Base-by-base conservation (phyloP, 2,797 vertebrate species). In the Martes flavigula region DNA sequence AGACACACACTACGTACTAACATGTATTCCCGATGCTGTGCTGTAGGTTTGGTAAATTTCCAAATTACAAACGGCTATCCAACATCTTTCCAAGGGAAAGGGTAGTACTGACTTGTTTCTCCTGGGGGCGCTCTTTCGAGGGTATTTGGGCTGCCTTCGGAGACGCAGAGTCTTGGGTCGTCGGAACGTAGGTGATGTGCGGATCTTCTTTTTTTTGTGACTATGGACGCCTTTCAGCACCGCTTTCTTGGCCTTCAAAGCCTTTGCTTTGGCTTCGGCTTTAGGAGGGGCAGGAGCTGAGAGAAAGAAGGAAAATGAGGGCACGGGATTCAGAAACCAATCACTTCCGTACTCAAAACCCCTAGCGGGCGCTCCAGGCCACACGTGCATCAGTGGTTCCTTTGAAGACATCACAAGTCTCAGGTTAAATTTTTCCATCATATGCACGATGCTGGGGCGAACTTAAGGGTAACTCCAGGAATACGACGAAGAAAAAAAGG, bases 231-330 rank as follows among this genome's bases (percentile, higher is more conserved):
- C 99, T 98, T 99, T 99, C 66, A 99, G 98, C 54, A 99, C 99
- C 15, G 99, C 99, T 98, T 99, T 99, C 95, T 99, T 99, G 93
- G 99, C 99, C 98, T 54, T 54, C 51, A 54, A 98, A 1, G 99
- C 99, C 98, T 99, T 99, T 3, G 99, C 99, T 98, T 99, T 99
- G n/a, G 99, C 99, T 98, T 99, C 99, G 21, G 99, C 99, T 99
- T 99, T 99, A 56, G 99, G 99, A 95, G 99, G 99, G 98, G 99
- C 99, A 96, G 98, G 99, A 99, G 85, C 20, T 64, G 79, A 88
- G 82, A 9, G 23, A 90, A 87, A 8, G 17, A 96, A 86, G 98
- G 77, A 48, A 56, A 56, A 8, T 0, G 0, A 13, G 6, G 6
- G 1, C 23, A 32, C 17, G 0, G 43, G 3, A 56, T 82, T 94